These are phyloP conservation scores for Pemphredon lugubris DNA, from an alignment of 2,888 invertebrate genomes.

Conservation along the genomic window DNA sequence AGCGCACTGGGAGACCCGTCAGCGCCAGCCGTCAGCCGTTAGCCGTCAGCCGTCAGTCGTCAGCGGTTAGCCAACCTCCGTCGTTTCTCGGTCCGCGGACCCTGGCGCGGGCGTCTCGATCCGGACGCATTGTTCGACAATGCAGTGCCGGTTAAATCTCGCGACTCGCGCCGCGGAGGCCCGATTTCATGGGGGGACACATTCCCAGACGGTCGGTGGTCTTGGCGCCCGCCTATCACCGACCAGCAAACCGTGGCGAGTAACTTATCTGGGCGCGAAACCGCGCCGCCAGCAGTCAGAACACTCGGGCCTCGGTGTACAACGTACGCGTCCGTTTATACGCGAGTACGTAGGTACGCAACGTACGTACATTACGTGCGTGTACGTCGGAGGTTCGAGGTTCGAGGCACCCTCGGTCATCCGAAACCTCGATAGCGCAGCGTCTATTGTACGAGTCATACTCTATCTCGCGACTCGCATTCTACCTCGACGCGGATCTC, in stretches of 20 bases:
- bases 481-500: constrained; percentile 34
- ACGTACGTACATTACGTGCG: no score
- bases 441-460: constrained; percentile 56
- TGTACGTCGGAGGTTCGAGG: constrained; percentile 46
- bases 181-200: constrained; percentile 70
- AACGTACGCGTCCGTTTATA: no score
- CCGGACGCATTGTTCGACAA: constrained; percentile 78
- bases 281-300: constrained; percentile 42
- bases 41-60: no score
- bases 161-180: constrained; percentile 57
- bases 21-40: no score
- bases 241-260: constrained; percentile 68
- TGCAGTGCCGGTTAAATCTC: constrained; percentile 66
- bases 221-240: constrained; percentile 75
- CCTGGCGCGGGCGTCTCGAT: no score
- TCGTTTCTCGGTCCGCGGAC: constrained; percentile 50
- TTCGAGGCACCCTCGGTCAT: constrained; percentile 57
- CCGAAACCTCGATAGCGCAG: constrained; percentile 57
- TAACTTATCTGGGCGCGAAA: constrained; percentile 71
- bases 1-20: no score
- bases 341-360: no score
- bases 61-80: no score
- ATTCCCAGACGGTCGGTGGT: constrained; percentile 77
- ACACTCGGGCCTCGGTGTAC: constrained; percentile 20
- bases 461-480: constrained; percentile 52